phyloP scores from a whole-genome alignment of 2,888 invertebrate species.

The Athrips mouffetella region DNA sequence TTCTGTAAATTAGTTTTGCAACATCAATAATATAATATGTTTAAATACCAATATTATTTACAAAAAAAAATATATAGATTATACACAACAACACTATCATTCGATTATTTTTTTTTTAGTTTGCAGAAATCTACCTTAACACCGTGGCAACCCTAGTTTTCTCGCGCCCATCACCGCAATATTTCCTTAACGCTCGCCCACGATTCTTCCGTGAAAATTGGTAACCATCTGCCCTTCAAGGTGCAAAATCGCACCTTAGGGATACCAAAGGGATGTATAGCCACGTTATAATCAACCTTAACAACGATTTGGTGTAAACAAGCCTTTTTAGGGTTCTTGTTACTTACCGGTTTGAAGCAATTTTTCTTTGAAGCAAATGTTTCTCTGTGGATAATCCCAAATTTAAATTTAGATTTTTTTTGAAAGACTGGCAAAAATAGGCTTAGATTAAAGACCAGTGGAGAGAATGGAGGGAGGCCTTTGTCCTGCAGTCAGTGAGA shows the following conservation, averaged over 20 bases:
- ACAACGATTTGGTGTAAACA: background rate
- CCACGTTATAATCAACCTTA: background rate
- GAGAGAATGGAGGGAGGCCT: no score
- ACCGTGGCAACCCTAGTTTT: slow-evolving; percentile 27
- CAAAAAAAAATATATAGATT: no score
- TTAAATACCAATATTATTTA: no score
- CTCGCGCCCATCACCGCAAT: slow-evolving; percentile 47
- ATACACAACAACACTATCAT: background rate
- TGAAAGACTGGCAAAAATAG: no score
- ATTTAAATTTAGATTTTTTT: no score
- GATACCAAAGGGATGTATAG: no score
- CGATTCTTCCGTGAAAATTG: slow-evolving; percentile 64
- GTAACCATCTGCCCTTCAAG: slow-evolving; percentile 60
- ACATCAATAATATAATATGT: no score
- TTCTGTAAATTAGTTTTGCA: no score
- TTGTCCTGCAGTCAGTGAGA: no score
- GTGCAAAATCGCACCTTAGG: slow-evolving; percentile 54
- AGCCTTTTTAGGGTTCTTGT: background rate
- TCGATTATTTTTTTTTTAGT: background rate
- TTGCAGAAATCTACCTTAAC: background rate
- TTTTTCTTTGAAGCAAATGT: no score
- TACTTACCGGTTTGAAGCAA: background rate
- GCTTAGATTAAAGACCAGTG: no score
- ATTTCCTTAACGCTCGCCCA: slow-evolving; percentile 65
- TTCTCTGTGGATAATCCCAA: no score